Base-by-base conservation (phyloP, 1,140 invertebrate species). In the Harpegnathos saltator region DNA sequence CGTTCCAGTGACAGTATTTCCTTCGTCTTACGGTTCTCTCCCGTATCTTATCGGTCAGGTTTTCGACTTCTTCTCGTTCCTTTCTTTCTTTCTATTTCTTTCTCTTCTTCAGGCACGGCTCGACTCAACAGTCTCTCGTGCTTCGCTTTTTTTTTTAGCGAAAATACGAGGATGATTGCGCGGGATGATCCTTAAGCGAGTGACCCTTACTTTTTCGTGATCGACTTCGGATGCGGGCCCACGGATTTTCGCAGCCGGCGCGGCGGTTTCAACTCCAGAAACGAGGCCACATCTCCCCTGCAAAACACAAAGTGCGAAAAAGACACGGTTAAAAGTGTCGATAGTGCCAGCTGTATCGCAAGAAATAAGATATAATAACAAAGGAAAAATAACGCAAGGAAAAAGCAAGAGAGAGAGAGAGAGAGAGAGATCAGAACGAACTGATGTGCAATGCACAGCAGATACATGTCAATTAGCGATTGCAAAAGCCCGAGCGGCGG, bases 181-280 rank as follows among this genome's bases (percentile, higher is more conserved):
- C 82, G 82, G 54, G 87, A 83, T 61, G 74, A 71, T 85, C 75
- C 65, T n/a, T 84, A 83, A 22, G 65, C 65, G 81, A 82, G n/a
- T 83, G 85, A 85, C 90, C 89, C 93, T 94, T 94, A 94, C 93
- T 94, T 93, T 92, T 92, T 93, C 72, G 89, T 90, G 63, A 92
- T 91, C 62, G 83, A 68, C 87, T 84, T 86, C 9, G 90, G 90
- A 81, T 90, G 87, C 65, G 90, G 91, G 73, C 74, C 90, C 83
- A 86, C 84, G 65, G 88, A 91, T 68, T 91, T 92, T 82, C 89
- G 89, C 85, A 93, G 90, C 90, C 90, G 92, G 66, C 92, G 91
- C 68, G 89, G 90, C 62, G 92, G 89, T 92, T 83, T 94, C 91
- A 94, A 89, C 91, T 94, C 91, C 93, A 92, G 59, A 65, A 91